Evolutionary conservation across 2,113 vertebrate species (phyloP), one percentile per base, ranked within the genome.

Genomic region (Istiophorus platypterus): DNA sequence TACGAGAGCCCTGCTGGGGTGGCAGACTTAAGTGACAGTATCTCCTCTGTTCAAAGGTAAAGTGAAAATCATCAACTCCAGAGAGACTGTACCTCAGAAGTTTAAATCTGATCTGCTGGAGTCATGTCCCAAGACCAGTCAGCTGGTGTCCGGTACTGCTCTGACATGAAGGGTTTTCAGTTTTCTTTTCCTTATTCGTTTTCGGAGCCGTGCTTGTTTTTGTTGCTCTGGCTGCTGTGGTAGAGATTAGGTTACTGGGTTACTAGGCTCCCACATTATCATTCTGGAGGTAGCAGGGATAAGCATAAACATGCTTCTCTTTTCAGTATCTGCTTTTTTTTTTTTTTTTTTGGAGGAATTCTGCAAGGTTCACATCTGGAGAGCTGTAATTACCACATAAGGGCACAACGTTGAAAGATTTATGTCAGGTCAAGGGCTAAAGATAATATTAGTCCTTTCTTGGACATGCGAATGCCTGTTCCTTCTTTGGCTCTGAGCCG

Each of bases 41-140:
- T 89, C n/a, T 82, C 11, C 18, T 84, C 26, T 72, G 59, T 66
- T 56, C 66, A 42, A 75, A 99, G 97, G 96, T 11, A 61, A 91
- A 11, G 96, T 96, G 0, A 96, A 93, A 74, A 92, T 98, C 83
- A 97, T 99, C 87, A 98, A 96, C 0, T 95, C 97, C 52, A 95
- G 97, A 0, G 98, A 99, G 90, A 96, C 91, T 0, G 95, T 90
- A 0, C 98, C 98, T 0, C 22, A 0, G 57, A 72, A 0, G 0
- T 37, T 92, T 7, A 42, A 27, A 0, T 24, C 1, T 0, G 5
- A 78, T 29, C 79, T 98, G 45, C 7, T 96, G 75, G 29, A 88
- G 9, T 47, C 15, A 2, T 98, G 97, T 54, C 0, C 12, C 27
- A 0, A 3, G 10, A n/a, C 0, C 18, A 80, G 72, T 18, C 26